phyloP scores from a whole-genome alignment of 1,140 invertebrate genomes.

The Caenorhabditis brenneri region DNA sequence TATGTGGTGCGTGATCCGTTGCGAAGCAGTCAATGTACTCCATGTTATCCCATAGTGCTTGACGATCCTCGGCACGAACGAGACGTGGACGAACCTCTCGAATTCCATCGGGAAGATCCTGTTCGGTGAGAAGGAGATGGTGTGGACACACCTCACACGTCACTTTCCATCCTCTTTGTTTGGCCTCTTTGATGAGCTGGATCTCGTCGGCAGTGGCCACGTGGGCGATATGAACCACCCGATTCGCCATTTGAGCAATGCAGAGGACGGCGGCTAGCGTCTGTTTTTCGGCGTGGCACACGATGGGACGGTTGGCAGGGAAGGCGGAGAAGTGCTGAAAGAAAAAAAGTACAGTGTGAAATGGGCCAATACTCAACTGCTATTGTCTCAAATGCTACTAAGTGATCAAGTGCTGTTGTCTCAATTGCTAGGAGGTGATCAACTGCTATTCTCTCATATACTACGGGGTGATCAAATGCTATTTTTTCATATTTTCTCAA shows the following conservation, averaged over 20 bases:
- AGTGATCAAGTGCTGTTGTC: too few relatives aligned
- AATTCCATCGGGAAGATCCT: constrained; percentile 74
- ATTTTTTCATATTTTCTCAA: too few relatives aligned
- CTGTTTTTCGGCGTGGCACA: constrained; percentile 91
- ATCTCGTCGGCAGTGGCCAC: constrained; percentile 91
- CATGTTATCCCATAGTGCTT: constrained; percentile 96
- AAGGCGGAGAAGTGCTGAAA: too few relatives aligned
- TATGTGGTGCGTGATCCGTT: constrained; percentile 97
- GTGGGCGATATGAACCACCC: constrained; percentile 89
- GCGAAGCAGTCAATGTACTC: constrained; percentile 96
- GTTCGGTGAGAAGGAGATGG: constrained; percentile 88
- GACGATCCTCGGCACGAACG: constrained; percentile 83
- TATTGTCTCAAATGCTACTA: too few relatives aligned
- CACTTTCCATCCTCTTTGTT: constrained; percentile 79
- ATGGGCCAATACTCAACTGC: too few relatives aligned
- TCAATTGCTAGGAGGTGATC: too few relatives aligned
- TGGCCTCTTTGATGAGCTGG: constrained; percentile 74
- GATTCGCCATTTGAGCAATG: constrained; percentile 77
- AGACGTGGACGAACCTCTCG: constrained; percentile 80
- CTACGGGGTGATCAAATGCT: too few relatives aligned
- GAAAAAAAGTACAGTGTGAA: too few relatives aligned
- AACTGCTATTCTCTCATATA: too few relatives aligned
- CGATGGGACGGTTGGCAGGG: constrained; percentile 88
- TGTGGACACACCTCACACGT: constrained; percentile 98
- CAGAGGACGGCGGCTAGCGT: constrained; percentile 90